Evolutionary conservation across 2,888 invertebrate species (phyloP).

Genomic region (Chamaedrilus cognettii): DNA sequence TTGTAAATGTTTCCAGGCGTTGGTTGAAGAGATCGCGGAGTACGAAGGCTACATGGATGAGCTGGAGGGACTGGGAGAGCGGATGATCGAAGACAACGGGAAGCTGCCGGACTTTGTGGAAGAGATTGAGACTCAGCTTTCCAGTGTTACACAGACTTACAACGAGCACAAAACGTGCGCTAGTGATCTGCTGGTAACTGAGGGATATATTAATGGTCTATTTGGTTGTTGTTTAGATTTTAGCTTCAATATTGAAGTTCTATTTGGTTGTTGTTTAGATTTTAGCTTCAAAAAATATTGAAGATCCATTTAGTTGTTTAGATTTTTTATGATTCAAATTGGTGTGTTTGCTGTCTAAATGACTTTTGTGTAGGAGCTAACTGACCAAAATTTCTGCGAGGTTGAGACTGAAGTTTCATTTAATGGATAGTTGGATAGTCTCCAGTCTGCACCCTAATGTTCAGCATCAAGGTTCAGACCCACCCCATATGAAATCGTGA

Average conservation of each 20-base stretch:
- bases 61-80: conserved; percentile 6
- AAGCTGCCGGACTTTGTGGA: background rate
- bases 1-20: conserved; percentile 4
- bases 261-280: background rate
- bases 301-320: background rate
- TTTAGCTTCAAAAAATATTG: background rate
- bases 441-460: too few species aligned
- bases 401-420: too few species aligned
- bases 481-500: too few species aligned
- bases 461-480: too few species aligned
- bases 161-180: conserved; percentile 4
- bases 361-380: too few species aligned
- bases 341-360: too few species aligned
- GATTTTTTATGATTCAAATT: too few species aligned
- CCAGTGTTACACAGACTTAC: conserved; percentile 11
- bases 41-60: background rate
- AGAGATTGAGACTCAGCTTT: conserved; percentile 11
- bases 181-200: conserved; percentile 6
- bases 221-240: background rate
- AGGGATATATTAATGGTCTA: background rate
- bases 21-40: background rate
- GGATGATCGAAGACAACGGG: background rate
- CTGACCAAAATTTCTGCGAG: too few species aligned
- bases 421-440: too few species aligned
- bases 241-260: background rate